Base-by-base conservation (phyloP, 2,797 vertebrate species). In the Rhabdophis nuchalis region DNA sequence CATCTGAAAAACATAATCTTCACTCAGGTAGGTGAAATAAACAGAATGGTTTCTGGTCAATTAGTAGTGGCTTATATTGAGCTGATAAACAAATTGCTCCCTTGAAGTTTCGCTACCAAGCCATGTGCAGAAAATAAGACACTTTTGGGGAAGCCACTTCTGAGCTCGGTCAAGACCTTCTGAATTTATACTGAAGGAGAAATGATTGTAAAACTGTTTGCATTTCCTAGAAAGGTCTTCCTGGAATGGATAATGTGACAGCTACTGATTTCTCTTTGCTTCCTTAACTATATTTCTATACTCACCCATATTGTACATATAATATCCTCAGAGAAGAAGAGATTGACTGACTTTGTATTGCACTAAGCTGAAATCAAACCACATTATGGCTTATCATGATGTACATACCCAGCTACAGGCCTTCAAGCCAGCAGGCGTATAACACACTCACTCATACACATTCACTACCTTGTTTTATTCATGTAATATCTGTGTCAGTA, bases 11-110 rank as follows among this genome's bases (percentile, higher is more conserved):
- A 93, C 89, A 89, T 10, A 54, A 94, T 32, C 87, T 86, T 10
- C 91, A 94, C 91, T 86, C 93, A 95, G 93, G 96, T 89, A 93
- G 46, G 72, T 94, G 91, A 95, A 92, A 93, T n/a, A 95, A 95
- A 95, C 61, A 13, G 91, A 88, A 90, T 61, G 16, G 52, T 92
- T 77, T 90, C 60, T 77, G 27, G 36, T 41, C 41, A 57, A 41
- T 77, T 87, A 72, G 29, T n/a, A 16, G 27, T n/a, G 4, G 36
- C 23, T 82, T 56, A 52, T 25, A 27, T 5, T 60, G 87, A 87
- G 89, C 41, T 18, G 53, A 89, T 68, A 90, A 89, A 52, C 11
- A 50, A 89, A 50, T 0, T 16, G 29, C 11, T 94, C 92, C 41
- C 85, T 85, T 89, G 46, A 11, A 60, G 2, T 61, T 92, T 92